phyloP scores from a whole-genome alignment of 2,113 vertebrate genomes.

The Ptychochromis oligacanthus region DNA sequence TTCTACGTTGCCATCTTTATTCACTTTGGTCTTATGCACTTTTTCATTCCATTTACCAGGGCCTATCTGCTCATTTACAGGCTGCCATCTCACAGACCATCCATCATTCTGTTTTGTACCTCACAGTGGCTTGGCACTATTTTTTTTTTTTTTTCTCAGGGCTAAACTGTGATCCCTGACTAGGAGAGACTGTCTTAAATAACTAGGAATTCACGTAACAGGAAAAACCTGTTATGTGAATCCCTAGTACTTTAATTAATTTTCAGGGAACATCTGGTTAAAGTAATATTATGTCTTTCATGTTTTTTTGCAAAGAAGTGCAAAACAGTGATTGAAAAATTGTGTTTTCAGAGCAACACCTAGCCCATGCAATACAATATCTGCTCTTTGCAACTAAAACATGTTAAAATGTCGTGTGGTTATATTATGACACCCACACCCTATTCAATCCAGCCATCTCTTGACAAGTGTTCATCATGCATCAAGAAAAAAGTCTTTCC shows the following conservation, averaged over 20 bases:
- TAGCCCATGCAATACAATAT: neutral
- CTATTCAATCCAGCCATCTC: neutral
- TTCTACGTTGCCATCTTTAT: slow-evolving; percentile 66
- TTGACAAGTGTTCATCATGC: neutral
- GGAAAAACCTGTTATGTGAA: too few relatives aligned
- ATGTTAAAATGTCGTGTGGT: neutral
- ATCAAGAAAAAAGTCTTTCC: neutral
- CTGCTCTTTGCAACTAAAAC: neutral
- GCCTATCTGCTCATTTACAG: slow-evolving; percentile 56
- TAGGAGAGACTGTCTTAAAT: neutral
- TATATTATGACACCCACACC: neutral
- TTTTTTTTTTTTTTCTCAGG: slow-evolving; percentile 26
- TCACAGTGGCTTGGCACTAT: slow-evolving; percentile 37
- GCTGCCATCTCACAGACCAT: slow-evolving; percentile 48
- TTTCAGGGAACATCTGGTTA: too few relatives aligned
- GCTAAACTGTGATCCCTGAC: slow-evolving; percentile 25
- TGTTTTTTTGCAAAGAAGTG: neutral
- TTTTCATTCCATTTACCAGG: slow-evolving; percentile 67
- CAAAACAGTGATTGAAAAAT: neutral
- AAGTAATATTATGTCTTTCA: neutral
- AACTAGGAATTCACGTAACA: slow-evolving; percentile 4
- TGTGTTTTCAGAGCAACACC: neutral
- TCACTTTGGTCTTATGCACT: slow-evolving; percentile 68
- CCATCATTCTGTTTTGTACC: slow-evolving; percentile 53
- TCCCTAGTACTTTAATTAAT: too few relatives aligned